Base-by-base conservation (phyloP, 2,113 vertebrate genomes). In the Beaufortia kweichowensis region DNA sequence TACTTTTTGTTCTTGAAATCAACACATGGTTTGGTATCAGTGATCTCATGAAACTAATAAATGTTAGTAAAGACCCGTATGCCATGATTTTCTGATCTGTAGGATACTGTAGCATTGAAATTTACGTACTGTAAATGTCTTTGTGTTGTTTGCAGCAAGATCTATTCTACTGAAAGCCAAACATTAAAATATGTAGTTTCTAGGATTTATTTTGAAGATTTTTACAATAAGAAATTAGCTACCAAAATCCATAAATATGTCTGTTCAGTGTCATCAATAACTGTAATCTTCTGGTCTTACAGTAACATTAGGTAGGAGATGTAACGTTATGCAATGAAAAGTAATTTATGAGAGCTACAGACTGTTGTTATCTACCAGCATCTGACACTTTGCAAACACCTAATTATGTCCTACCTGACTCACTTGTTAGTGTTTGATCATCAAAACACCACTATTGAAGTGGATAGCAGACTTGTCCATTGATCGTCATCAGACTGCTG, bases 381-480 rank as follows among this genome's bases (percentile, higher is more conserved):
- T 73, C 68, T 81, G 75, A 81, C 24, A 73, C 62, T 55, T 70
- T 53, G 62, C 55, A 81, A 66, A 77, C 68, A 64, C 61, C 53
- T 72, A 73, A 81, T 67, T 43, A 67, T 77, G 67, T 50, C 66
- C 53, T 53, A 41, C 26, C 39, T 61, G 21, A 62, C 67, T 65
- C 35, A 46, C 62, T 65, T n/a, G 62, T 57, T 57, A 61, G 31
- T 48, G 63, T 81, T 77, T 81, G 69, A 81, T 72, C 75, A 81
- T 81, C 61, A 60, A 56, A 72, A 59, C 21, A 67, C 55, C 62
- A 62, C 62, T 74, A 67, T 11, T 67, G 62, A 73, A 67, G 24
- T 60, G 26, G 62, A 65, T 72, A 21, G 62, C 14, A 67, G 68
- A 23, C 60, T 68, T 73, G 65, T 43, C 29, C 33, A 62, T 77